A percentile compares a stretch with the other conserved stretches of the same genome.
These are phyloP conservation scores for Eubucco bourcierii DNA, from an alignment of 2,113 vertebrate species.

Conservation along the genomic window DNA sequence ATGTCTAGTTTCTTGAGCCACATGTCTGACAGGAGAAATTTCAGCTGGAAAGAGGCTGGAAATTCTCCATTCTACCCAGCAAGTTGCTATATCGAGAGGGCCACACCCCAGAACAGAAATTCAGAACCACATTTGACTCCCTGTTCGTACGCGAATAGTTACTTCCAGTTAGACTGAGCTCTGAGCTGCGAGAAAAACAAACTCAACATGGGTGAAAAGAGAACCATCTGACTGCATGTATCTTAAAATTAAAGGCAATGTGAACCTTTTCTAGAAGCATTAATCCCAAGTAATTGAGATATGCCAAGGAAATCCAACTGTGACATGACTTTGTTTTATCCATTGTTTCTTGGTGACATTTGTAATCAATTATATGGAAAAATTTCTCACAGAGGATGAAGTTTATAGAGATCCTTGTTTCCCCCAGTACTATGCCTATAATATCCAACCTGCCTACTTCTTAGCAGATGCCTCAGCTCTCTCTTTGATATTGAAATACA, in stretches of 20 bases:
- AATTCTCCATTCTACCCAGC: not conserved
- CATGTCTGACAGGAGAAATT: not conserved
- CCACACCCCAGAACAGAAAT: not conserved
- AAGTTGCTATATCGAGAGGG: not conserved
- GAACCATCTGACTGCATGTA: not conserved
- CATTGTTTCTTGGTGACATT: not conserved
- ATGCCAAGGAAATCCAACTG: not conserved
- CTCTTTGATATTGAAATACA: not conserved
- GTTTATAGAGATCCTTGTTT: not conserved
- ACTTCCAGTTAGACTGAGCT: not conserved
- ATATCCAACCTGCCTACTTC: not conserved
- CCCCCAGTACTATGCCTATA: not conserved
- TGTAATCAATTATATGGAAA: not conserved
- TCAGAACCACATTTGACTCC: not conserved
- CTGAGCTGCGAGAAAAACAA: not conserved
- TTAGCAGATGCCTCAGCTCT: not conserved
- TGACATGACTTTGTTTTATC: not conserved
- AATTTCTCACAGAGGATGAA: not conserved
- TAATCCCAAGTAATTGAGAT: not conserved
- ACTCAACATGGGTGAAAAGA: not conserved
- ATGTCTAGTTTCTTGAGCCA: not conserved
- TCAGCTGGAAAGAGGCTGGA: not conserved
- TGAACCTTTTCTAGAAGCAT: not conserved
- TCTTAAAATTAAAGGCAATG: not conserved
- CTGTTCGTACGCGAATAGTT: not conserved